Evolutionary conservation across 2,888 invertebrate species (phyloP), one percentile per base, ranked within the genome.

Genomic region (Arctia plantaginis): DNA sequence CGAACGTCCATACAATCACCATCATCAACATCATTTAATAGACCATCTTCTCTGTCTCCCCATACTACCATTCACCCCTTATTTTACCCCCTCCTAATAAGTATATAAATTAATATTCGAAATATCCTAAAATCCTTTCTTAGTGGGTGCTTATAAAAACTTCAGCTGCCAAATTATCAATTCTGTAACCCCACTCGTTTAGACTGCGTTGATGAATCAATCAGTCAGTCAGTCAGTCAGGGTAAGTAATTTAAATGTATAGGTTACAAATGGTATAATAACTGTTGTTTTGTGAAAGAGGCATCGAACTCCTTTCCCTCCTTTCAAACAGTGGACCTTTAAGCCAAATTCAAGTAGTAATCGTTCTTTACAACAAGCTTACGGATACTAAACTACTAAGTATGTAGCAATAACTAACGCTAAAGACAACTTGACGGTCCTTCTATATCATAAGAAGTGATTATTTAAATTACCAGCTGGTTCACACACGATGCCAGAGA

Each of bases 401-500:
- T 73, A 79, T 65, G 35, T 62, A 44, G 65, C 73, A 77, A 82
- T 76, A 71, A 72, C 69, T 76, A 82, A 71, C 68, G 73, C 71
- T 72, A 82, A 74, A 69, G 80, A 82, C 77, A 77, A 69, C 74
- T 35, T 72, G 33, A 35, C 77, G 72, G 67, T 73, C 72, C 82
- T 82, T 75, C 74, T 84, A 77, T 51, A 84, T 84, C 82, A 82
- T 80, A 84, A 73, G 78, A 82, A 82, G 72, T 66, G 74, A 82
- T 78, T 82, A 80, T 78, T 76, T 73, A 64, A 20, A 80, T 78
- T 75, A 71, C 62, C 69, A 80, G 80, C 82, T 82, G 84, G 67
- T 80, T 75, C 12, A 47, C 47, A 72, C 75, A 73, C 74, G 71
- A 68, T 64, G 66, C 74, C 77, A 78, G 76, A 73, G 72, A 77